Percentiles rank a stretch among this genome's conserved stretches.
Evolutionary conservation across 1,140 invertebrate species (phyloP).

Genomic region (Philaenus spumarius): DNA sequence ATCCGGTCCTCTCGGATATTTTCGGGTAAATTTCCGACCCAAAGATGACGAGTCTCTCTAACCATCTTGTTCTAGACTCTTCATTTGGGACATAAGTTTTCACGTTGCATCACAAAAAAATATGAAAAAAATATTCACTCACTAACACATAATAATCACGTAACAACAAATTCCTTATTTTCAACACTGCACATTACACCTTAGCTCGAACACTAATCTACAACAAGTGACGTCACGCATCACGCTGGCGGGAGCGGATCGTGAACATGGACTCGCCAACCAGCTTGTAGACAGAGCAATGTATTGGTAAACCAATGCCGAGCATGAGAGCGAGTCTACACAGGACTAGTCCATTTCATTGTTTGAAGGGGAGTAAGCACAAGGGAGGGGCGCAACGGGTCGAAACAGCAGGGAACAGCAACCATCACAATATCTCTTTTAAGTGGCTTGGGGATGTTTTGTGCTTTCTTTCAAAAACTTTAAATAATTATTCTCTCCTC

Average conservation of each 20-base stretch:
- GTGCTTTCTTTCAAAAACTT: too few species aligned
- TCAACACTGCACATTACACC: constrained; percentile 21
- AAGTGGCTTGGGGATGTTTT: too few species aligned
- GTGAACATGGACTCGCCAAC: constrained; percentile 18
- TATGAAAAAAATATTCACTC: constrained; percentile 20
- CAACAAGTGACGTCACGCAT: constrained; percentile 28
- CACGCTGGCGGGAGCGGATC: constrained; percentile 30
- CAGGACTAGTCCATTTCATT: constrained; percentile 2
- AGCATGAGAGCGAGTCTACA: constrained; percentile 11
- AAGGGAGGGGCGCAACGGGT: constrained; percentile 2
- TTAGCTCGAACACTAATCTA: constrained; percentile 28
- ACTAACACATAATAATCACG: constrained; percentile 24
- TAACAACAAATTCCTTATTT: constrained; percentile 22
- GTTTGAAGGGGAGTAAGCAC: not conserved
- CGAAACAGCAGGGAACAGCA: not conserved
- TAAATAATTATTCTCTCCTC: too few species aligned
- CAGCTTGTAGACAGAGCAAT: constrained; percentile 14
- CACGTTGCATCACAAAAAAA: constrained; percentile 28
- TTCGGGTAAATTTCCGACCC: constrained; percentile 99
- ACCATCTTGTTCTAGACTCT: constrained; percentile 87
- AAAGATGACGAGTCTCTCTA: constrained; percentile 99
- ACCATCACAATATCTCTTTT: too few species aligned
- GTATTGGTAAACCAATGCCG: constrained; percentile 5
- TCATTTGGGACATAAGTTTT: constrained; percentile 42
- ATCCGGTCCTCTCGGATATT: constrained; percentile 93